phyloP scores from a whole-genome alignment of 2,888 invertebrate genomes.

The Noctua janthe region DNA sequence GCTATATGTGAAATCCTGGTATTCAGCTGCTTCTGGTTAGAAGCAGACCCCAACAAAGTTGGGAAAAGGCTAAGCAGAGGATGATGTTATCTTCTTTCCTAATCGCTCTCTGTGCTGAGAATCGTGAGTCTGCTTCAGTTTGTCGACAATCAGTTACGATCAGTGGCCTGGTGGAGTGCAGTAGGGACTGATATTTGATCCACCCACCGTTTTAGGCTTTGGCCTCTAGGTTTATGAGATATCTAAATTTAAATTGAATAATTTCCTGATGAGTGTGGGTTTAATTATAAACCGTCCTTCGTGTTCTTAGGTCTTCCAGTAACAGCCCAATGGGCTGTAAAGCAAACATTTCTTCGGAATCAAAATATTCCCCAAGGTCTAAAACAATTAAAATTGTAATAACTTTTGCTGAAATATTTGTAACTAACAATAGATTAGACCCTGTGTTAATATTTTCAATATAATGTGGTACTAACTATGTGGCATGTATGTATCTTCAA shows the following conservation, averaged over 20 bases:
- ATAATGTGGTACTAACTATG: neutral
- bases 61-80: too few species aligned
- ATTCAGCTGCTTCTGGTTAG: too few species aligned
- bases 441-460: neutral
- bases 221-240: neutral
- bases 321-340: slow-evolving; percentile 2
- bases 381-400: slow-evolving; percentile 11
- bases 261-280: neutral
- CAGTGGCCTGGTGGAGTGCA: neutral
- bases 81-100: neutral
- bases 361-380: neutral
- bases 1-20: too few species aligned
- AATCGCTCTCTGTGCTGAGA: neutral
- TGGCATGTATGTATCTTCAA: neutral
- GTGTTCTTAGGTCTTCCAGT: neutral
- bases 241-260: neutral
- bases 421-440: neutral
- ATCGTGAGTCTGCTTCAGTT: neutral
- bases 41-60: too few species aligned
- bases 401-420: neutral
- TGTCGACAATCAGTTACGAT: neutral
- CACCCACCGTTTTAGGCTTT: neutral
- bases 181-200: neutral
- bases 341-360: slow-evolving; percentile 13
- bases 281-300: slow-evolving; percentile 8